Percentiles rank a stretch among this genome's conserved stretches.
Evolutionary conservation across 2,113 vertebrate species (phyloP).

Genomic region (Mystacornis crossleyi): DNA sequence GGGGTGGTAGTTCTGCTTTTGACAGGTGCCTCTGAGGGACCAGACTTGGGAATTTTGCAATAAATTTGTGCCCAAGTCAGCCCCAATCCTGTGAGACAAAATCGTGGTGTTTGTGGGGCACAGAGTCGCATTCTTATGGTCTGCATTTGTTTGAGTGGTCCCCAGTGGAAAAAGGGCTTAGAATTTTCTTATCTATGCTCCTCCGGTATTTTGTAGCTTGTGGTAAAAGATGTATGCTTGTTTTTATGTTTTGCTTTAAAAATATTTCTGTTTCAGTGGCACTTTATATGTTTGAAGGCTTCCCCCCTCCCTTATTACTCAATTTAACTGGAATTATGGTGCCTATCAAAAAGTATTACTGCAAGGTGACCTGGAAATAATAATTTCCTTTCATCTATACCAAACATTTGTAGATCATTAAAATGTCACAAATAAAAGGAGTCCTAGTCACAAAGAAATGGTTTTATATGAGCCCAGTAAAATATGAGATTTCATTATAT

Average conservation of each 20-base stretch:
- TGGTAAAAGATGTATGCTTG: neutral
- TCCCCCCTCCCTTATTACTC: neutral
- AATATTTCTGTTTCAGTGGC: neutral
- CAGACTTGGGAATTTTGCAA: neutral
- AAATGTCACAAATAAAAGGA: conserved; percentile 45
- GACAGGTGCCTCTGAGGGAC: neutral
- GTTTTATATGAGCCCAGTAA: conserved; percentile 43
- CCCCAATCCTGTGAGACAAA: neutral
- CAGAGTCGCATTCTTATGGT: accelerated
- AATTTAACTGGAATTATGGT: conserved; percentile 60
- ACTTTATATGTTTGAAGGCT: neutral
- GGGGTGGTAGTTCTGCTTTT: neutral
- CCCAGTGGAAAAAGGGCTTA: neutral
- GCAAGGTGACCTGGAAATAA: conserved; percentile 58
- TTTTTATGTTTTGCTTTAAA: neutral
- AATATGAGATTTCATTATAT: conserved; percentile 60
- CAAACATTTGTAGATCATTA: conserved; percentile 58
- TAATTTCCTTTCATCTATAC: conserved; percentile 60
- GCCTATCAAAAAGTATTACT: conserved; percentile 59
- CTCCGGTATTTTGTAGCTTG: neutral
- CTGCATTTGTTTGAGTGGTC: neutral
- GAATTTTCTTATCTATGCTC: neutral
- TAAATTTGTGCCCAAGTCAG: neutral
- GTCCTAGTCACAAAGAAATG: conserved; percentile 23
- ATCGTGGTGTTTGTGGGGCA: neutral